These are phyloP conservation scores for Agriopis leucophaearia DNA, from an alignment of 2,888 invertebrate genomes.

Conservation along the genomic window DNA sequence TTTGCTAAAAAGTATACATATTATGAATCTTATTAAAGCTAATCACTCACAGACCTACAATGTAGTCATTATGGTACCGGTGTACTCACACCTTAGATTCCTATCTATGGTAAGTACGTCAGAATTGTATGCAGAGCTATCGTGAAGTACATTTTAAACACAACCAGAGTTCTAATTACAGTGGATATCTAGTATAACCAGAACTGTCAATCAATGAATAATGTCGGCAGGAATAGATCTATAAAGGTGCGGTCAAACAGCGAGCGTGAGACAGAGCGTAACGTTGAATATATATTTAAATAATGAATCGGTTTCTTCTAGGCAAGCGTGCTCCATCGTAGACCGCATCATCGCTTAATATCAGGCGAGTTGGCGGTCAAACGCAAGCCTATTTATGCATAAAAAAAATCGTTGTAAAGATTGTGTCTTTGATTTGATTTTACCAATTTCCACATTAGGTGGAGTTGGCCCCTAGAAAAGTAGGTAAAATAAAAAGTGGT, in stretches of 20 bases:
- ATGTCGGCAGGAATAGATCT: slow-evolving; percentile 30
- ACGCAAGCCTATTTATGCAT: no score
- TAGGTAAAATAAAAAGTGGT: no score
- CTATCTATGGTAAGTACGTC: slow-evolving; percentile 49
- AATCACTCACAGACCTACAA: slow-evolving; percentile 45
- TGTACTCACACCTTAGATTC: slow-evolving; percentile 57
- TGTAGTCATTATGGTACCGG: slow-evolving; percentile 51
- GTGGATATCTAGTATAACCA: slow-evolving; percentile 20
- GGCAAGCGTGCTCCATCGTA: no score
- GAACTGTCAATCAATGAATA: slow-evolving; percentile 31
- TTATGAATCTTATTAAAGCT: slow-evolving; percentile 38
- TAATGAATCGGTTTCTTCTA: no score
- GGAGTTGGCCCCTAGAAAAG: no score
- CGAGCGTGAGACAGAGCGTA: background rate
- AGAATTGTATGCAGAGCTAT: slow-evolving; percentile 29
- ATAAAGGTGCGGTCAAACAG: slow-evolving; percentile 19
- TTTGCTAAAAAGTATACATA: background rate
- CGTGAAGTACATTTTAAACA: background rate
- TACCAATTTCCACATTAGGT: no score
- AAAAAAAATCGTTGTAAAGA: no score
- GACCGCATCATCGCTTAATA: no score
- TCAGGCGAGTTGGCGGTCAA: no score
- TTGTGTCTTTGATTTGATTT: no score
- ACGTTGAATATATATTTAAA: background rate
- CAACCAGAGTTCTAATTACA: slow-evolving; percentile 26